phyloP scores from a whole-genome alignment of 2,888 invertebrate species.

The Acrobeloides nanus region DNA sequence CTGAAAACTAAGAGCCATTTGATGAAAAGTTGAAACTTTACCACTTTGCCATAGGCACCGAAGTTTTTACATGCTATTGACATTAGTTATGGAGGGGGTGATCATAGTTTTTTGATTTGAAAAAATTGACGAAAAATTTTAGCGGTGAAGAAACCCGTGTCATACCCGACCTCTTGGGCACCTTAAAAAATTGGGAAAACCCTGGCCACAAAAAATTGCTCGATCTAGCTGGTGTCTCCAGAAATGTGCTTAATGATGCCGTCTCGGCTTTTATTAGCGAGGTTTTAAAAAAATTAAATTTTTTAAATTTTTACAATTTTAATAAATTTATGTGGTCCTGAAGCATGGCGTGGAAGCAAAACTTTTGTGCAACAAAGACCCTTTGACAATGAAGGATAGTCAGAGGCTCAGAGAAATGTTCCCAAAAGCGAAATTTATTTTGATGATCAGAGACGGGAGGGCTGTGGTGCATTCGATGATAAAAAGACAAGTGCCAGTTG shows the following conservation, averaged over 20 bases:
- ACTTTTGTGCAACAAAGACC: constrained; percentile 93
- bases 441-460: constrained; percentile 93
- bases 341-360: constrained; percentile 82
- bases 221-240: constrained; percentile 83
- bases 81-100: too few relatives aligned
- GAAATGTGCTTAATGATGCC: constrained; percentile 82
- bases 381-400: constrained; percentile 88
- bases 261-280: constrained; percentile 77
- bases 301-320: too few relatives aligned
- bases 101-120: too few relatives aligned
- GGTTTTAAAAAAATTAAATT: constrained; percentile 1
- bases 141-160: too few relatives aligned
- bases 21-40: too few relatives aligned
- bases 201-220: constrained; percentile 79
- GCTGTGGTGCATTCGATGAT: constrained; percentile 96
- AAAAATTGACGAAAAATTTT: too few relatives aligned
- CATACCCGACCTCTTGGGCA: too few relatives aligned
- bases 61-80: too few relatives aligned
- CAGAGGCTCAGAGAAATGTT: constrained; percentile 84
- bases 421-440: constrained; percentile 89
- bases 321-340: constrained; percentile 71
- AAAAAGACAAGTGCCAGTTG: constrained; percentile 74
- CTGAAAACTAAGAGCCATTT: too few relatives aligned
- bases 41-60: too few relatives aligned
- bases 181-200: too few relatives aligned